Evolutionary conservation across 2,113 vertebrate genomes (phyloP).

Genomic region (Antennarius striatus): DNA sequence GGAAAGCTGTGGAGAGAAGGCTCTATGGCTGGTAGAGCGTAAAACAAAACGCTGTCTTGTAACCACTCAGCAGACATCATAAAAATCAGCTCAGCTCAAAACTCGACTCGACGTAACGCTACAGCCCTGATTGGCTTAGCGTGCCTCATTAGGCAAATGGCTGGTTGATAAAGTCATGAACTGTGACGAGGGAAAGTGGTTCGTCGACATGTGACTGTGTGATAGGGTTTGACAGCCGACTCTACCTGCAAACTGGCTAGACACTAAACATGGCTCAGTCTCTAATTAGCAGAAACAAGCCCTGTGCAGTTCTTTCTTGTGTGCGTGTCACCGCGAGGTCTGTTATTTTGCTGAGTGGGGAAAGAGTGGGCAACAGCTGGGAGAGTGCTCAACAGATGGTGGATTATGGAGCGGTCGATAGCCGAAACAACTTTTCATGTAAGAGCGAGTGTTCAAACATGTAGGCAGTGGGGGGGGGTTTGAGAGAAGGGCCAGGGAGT

Average conservation of each 20-base stretch:
- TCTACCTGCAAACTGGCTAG: conserved; percentile 46
- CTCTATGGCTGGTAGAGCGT: conserved; percentile 1
- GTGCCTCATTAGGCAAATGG: conserved; percentile 31
- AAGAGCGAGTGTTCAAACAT: conserved; percentile 24
- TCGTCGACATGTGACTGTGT: conserved; percentile 18
- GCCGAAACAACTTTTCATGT: conserved; percentile 59
- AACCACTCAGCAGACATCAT: conserved; percentile 8
- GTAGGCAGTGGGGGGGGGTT: conserved; percentile 36
- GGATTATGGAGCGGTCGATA: conserved; percentile 41
- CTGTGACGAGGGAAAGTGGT: not conserved
- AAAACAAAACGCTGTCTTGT: conserved; percentile 27
- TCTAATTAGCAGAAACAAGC: conserved; percentile 60
- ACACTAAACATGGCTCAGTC: conserved; percentile 47
- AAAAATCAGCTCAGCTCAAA: conserved; percentile 9
- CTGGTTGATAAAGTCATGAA: conserved; percentile 23
- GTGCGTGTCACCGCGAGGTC: conserved; percentile 60
- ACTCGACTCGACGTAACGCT: conserved; percentile 18
- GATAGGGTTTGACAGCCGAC: conserved; percentile 31
- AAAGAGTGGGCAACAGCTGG: conserved; percentile 75
- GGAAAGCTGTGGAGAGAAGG: conserved; percentile 2
- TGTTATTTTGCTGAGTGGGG: conserved; percentile 60
- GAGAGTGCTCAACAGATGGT: conserved; percentile 73
- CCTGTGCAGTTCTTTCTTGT: conserved; percentile 61
- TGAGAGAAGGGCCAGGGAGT: conserved; percentile 63
- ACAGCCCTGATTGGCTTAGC: conserved; percentile 19